Base-by-base conservation (phyloP, 2,888 invertebrate genomes). In the Octonoba sinensis region DNA sequence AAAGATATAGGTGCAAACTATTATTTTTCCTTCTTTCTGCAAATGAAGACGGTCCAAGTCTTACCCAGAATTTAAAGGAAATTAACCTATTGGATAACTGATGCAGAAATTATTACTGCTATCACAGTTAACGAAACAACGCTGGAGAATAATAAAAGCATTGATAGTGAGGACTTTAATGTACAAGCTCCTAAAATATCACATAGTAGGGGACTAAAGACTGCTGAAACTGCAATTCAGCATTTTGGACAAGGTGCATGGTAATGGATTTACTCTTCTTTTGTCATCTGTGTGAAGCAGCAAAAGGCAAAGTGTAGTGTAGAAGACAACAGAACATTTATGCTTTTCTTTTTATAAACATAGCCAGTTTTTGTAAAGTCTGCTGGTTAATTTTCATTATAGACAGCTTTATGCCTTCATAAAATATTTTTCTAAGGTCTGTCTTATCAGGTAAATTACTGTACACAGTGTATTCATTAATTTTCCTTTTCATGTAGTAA, bases 131-230 rank as follows among this genome's bases (percentile, higher is more conserved):
- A n/a, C n/a, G n/a, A n/a, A n/a, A n/a, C 15, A 47, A 12, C 12
- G 15, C 18, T 18, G 54, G 16, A 54, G 6, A 54, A 54, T 54
- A 18, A 6, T 54, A 18, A 54, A 54, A 18, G 18, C n/a, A n/a
- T n/a, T n/a, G n/a, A n/a, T 16, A 18, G 16, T 54, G 54, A 54
- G 6, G 54, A 54, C 54, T 11, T 18, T 16, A 54, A 16, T 18
- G 16, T 15, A 54, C 54, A 54, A 54, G 54, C 16, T 54, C 54
- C 54, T 54, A 54, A 54, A 54, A 54, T 54, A 54, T 54, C 54
- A 15, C 54, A 54, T 16, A 54, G 16, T 54, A 18, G 18, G 16
- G 54, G 16, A 54, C 54, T 54, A 54, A 16, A 16, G 54, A 4
- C 54, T 6, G 54, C 18, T 4, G 16, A 54, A 11, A 54, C 54